Evolutionary conservation across 2,888 invertebrate species (phyloP).

Genomic region (Timandra comae): DNA sequence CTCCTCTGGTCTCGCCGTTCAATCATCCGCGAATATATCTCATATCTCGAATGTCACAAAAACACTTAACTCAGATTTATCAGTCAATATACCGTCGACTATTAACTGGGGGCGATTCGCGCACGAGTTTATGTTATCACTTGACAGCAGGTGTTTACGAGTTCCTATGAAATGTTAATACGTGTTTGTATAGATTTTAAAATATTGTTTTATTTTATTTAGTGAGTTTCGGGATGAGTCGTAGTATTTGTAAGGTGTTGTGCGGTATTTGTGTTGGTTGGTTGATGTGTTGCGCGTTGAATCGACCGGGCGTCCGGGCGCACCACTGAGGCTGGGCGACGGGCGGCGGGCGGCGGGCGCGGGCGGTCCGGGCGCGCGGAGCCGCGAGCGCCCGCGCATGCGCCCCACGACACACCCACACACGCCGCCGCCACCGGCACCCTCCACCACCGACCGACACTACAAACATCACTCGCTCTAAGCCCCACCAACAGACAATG

Average conservation of each 20-base stretch:
- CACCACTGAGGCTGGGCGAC: conserved; percentile 63
- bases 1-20: conserved; percentile 5
- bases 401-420: conserved; percentile 44
- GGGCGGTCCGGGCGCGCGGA: conserved; percentile 56
- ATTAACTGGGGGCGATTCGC: conserved; percentile 19
- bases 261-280: conserved; percentile 40
- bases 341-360: conserved; percentile 28
- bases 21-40: conserved; percentile 8
- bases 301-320: conserved; percentile 72
- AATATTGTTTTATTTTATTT: too few relatives aligned
- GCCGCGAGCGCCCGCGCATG: conserved; percentile 48
- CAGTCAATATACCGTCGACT: conserved; percentile 19
- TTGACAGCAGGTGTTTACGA: conserved; percentile 34
- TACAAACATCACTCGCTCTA: conserved; percentile 3
- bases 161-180: too few relatives aligned
- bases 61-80: conserved; percentile 20
- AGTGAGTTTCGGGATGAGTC: too few relatives aligned
- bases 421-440: conserved; percentile 26
- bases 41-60: conserved; percentile 18
- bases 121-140: conserved; percentile 36
- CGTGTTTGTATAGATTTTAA: too few relatives aligned
- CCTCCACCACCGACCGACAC: conserved; percentile 16
- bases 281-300: conserved; percentile 49
- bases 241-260: conserved; percentile 28
- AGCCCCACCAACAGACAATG: too few relatives aligned